Base-by-base conservation (phyloP, 2,113 vertebrate species). In the Lampris incognitus region DNA sequence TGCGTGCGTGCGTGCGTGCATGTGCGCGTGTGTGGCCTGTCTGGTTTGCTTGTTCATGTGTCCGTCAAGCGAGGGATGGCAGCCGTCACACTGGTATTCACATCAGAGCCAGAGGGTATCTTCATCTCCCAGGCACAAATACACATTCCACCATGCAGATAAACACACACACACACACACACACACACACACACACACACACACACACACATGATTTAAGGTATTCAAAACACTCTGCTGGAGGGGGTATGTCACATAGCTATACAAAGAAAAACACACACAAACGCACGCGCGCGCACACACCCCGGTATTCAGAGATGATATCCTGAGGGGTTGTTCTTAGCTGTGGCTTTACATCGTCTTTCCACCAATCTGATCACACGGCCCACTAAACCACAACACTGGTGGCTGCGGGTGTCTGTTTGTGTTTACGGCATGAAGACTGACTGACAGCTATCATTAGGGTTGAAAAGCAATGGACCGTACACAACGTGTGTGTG, bases 311-410 rank as follows among this genome's bases (percentile, higher is more conserved):
- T 80, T 76, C 72, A 78, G 54, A 81, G 79, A 80, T 69, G 61
- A 75, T 89, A 76, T 88, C 88, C 84, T 67, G 40, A 44, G 84
- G 91, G 78, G 76, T 59, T 80, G 72, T 85, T 84, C 79, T 80
- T 78, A 77, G 84, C 82, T 42, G 64, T 58, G 72, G 69, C 64
- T 81, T 65, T 82, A 85, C 79, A 71, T 81, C 79, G 82, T 83
- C 64, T 83, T 74, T 88, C 85, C 74, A 85, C 77, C 85, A 88
- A 89, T 92, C 84, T 84, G 88, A 94, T 92, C 91, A 92, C 84
- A 91, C 78, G 89, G 91, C 84, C 91, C 88, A 92, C 92, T 94
- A 93, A 93, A 86, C 91, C 85, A 73, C 61, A 82, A 73, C 76
- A 66, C 70, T 87, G 79, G 70, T 89, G 81, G 84, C 87, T 56